Conservation (phyloP, 2,888 invertebrate species). For the Dynastes hyllus region DNA sequence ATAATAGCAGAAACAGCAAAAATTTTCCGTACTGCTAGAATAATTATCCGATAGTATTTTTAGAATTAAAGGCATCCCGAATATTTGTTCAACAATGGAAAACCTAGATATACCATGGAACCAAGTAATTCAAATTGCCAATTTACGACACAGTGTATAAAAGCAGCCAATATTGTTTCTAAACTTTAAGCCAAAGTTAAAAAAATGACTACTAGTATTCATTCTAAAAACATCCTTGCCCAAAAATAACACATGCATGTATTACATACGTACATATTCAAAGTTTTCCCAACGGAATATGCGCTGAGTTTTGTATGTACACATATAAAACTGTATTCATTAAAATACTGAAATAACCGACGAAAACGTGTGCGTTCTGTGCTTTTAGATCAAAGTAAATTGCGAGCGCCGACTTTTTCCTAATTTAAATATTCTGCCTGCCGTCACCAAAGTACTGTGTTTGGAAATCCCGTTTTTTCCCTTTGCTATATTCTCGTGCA, state of each 20-base stretch:
- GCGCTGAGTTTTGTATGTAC: slow-evolving; percentile 16
- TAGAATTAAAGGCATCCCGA: no score
- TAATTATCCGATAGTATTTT: no score
- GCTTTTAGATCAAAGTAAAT: slow-evolving; percentile 30
- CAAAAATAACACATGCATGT: not conserved
- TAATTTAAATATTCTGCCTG: slow-evolving; percentile 9
- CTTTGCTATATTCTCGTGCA: no score
- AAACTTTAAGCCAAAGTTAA: no score
- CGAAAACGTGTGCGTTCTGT: not conserved
- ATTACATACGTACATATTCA: slow-evolving; percentile 15
- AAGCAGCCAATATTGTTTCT: no score
- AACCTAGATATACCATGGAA: no score
- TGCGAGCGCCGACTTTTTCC: slow-evolving; percentile 10
- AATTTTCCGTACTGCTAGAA: no score
- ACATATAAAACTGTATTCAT: slow-evolving; percentile 29
- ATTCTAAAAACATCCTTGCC: not conserved
- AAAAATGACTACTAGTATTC: not conserved
- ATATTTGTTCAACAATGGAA: no score
- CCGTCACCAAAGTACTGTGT: slow-evolving; percentile 2
- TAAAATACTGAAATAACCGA: slow-evolving; percentile 37
- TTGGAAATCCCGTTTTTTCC: not conserved
- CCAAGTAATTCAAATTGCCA: no score
- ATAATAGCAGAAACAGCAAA: no score
- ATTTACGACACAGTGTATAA: no score
- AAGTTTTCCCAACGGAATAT: not conserved